These are phyloP conservation scores for Chinchilla lanigera DNA, from an alignment of 2,113 vertebrate species.

Conservation along the genomic window DNA sequence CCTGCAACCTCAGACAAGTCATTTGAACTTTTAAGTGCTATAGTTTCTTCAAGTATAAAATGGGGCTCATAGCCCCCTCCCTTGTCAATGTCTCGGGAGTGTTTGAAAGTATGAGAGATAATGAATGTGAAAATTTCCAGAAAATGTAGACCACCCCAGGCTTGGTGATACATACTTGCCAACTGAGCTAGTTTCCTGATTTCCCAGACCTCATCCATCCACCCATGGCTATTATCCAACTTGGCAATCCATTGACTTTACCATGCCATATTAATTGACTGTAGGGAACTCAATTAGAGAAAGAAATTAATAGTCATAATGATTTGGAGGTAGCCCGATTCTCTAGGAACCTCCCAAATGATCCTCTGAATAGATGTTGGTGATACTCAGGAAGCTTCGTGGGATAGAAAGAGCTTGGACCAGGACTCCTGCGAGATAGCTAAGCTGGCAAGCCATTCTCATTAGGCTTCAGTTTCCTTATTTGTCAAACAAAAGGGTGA, in stretches of 20 bases:
- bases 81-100: not conserved
- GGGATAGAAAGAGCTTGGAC: not conserved
- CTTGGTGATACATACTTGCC: not conserved
- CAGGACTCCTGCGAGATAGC: not conserved
- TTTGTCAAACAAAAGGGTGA: slow-evolving; percentile 24
- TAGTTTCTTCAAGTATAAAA: slow-evolving; percentile 33
- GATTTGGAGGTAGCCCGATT: not conserved
- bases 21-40: not conserved
- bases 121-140: not conserved
- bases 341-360: not conserved
- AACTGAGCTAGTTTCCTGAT: not conserved
- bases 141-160: not conserved
- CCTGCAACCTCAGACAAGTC: not conserved
- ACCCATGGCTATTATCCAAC: not conserved
- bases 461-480: not conserved
- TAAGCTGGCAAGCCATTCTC: not conserved
- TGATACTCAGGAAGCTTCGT: not conserved
- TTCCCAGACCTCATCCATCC: slow-evolving; percentile 22
- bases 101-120: not conserved
- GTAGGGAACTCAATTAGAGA: not conserved
- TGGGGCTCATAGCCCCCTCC: not conserved
- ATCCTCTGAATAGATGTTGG: not conserved
- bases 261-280: not conserved
- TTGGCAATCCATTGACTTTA: not conserved
- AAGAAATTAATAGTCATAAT: slow-evolving; percentile 14